Conservation (phyloP, 2,888 invertebrate genomes). For the Cosmorhoe ocellata region DNA sequence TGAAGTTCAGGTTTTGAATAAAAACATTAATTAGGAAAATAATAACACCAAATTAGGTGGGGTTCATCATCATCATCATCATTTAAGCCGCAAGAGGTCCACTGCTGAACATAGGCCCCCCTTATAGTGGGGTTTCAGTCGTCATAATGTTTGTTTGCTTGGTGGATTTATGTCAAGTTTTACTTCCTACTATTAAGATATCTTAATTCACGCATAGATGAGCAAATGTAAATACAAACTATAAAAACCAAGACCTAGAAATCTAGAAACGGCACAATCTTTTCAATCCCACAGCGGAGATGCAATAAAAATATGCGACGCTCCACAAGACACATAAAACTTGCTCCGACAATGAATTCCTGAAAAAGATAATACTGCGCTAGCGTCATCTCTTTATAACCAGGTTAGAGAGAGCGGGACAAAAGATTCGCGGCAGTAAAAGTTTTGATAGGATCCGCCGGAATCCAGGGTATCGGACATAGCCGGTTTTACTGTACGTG, state of each 20-base stretch:
- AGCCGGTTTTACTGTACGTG: constrained; percentile 64
- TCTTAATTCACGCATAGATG: constrained; percentile 4
- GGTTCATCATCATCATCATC: no score
- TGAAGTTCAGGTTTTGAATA: no score
- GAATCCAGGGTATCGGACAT: constrained; percentile 76
- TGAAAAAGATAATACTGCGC: constrained; percentile 74
- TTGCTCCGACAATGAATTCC: constrained; percentile 79
- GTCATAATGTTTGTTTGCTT: no score
- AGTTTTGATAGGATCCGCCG: constrained; percentile 77
- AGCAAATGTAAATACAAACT: constrained; percentile 26
- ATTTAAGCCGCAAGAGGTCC: no score
- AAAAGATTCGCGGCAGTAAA: constrained; percentile 71
- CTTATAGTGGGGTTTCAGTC: no score
- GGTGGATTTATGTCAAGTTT: no score
- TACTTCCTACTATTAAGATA: no score
- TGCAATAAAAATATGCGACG: constrained; percentile 80
- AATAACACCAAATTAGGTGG: no score
- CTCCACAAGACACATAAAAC: constrained; percentile 74
- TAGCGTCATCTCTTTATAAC: constrained; percentile 67
- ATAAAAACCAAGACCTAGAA: constrained; percentile 40
- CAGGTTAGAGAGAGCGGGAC: constrained; percentile 65
- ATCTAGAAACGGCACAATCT: constrained; percentile 48
- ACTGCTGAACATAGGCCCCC: no score
- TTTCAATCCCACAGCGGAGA: constrained; percentile 65
- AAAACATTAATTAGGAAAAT: no score